A percentile compares a stretch with the other conserved stretches of the same genome.
Conservation (phyloP, 2,797 vertebrate genomes). For the Gorsachius magnificus region DNA sequence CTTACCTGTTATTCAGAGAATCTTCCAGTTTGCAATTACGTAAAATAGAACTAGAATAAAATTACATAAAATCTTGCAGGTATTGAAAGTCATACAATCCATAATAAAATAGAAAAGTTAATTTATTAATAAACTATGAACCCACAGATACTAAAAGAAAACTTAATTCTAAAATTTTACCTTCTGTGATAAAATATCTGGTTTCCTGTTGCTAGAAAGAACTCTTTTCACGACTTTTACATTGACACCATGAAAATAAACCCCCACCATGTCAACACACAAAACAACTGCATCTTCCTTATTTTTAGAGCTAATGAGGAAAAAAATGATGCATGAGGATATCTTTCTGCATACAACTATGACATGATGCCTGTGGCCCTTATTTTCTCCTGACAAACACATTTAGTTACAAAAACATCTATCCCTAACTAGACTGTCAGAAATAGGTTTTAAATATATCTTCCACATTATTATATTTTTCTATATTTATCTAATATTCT, state of each 20-base stretch:
- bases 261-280: neutral
- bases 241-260: neutral
- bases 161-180: neutral
- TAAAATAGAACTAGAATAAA: neutral
- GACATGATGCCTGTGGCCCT: neutral
- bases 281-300: neutral
- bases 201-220: neutral
- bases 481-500: neutral
- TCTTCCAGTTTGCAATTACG: slow-evolving; percentile 10
- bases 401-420: neutral
- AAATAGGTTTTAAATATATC: neutral
- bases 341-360: neutral
- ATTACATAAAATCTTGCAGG: neutral
- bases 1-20: neutral
- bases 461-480: neutral
- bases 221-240: neutral
- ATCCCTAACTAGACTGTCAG: neutral
- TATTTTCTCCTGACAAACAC: neutral
- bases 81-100: neutral
- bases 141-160: neutral
- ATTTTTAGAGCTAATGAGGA: neutral
- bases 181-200: neutral
- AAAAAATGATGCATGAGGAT: neutral
- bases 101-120: neutral
- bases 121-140: neutral